These are phyloP conservation scores for Hydrochoerus hydrochaeris DNA, from an alignment of 2,113 vertebrate species.

Conservation along the genomic window DNA sequence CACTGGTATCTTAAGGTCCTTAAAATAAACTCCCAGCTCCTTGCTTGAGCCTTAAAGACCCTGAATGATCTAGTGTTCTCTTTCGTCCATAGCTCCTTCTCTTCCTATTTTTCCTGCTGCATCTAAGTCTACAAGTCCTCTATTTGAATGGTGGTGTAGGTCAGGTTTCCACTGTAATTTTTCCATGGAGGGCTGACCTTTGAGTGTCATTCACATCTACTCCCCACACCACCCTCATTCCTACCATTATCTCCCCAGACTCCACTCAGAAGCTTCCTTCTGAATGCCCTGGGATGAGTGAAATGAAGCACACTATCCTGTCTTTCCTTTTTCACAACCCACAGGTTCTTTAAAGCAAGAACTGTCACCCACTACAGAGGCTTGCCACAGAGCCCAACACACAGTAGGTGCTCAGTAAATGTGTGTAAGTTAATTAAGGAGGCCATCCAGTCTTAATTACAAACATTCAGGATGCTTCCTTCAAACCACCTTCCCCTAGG, in stretches of 20 bases:
- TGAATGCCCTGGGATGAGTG: neutral
- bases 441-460: slow-evolving; percentile 48
- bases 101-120: neutral
- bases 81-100: neutral
- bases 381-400: neutral
- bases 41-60: neutral
- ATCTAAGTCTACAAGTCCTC: neutral
- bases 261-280: neutral
- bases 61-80: too few species aligned
- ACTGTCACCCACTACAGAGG: neutral
- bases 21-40: neutral
- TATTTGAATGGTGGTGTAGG: neutral
- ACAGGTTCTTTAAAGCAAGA: neutral
- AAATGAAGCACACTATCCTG: neutral
- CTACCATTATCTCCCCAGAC: neutral
- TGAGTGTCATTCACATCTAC: neutral
- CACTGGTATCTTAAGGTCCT: neutral
- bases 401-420: slow-evolving; percentile 64
- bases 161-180: neutral
- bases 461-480: slow-evolving; percentile 54
- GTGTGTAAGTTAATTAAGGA: slow-evolving; percentile 52
- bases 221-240: neutral
- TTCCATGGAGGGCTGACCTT: neutral
- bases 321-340: neutral
- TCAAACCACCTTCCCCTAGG: slow-evolving; percentile 55